Percentiles rank a stretch among this genome's conserved stretches.
Conservation (phyloP, 2,113 vertebrate species). For the Mellivora capensis region DNA sequence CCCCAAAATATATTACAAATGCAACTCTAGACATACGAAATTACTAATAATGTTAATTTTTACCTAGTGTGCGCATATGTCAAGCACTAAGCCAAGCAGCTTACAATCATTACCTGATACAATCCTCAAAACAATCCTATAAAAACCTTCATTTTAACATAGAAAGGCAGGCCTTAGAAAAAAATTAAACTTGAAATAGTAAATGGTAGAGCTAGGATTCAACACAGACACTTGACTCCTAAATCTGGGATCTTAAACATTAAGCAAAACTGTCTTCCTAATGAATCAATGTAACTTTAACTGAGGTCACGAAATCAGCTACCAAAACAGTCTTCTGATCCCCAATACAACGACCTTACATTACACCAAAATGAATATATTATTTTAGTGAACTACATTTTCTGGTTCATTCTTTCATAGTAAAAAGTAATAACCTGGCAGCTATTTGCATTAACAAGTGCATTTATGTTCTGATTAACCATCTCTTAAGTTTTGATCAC, state of each 20-base stretch:
- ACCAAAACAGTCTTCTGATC: neutral
- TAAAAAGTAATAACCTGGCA: neutral
- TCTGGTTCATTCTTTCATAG: neutral
- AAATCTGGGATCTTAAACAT: neutral
- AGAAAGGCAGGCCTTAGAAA: neutral
- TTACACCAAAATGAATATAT: neutral
- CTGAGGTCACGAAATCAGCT: neutral
- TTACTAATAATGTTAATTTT: neutral
- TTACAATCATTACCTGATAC: neutral
- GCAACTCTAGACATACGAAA: neutral
- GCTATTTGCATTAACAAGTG: neutral
- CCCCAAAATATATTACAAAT: neutral
- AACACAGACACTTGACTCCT: neutral
- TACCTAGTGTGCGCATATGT: neutral
- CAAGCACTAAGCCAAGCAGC: neutral
- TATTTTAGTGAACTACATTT: neutral
- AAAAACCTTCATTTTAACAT: neutral
- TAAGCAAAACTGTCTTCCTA: neutral
- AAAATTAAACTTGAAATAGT: neutral
- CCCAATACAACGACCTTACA: neutral
- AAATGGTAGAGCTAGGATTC: neutral
- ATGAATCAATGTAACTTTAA: conserved; percentile 1
- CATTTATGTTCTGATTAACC: neutral
- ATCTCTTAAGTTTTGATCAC: conserved; percentile 22
- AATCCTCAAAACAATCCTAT: neutral